Conservation (phyloP, 2,888 invertebrate genomes). For the Pantelozetes paolii region DNA sequence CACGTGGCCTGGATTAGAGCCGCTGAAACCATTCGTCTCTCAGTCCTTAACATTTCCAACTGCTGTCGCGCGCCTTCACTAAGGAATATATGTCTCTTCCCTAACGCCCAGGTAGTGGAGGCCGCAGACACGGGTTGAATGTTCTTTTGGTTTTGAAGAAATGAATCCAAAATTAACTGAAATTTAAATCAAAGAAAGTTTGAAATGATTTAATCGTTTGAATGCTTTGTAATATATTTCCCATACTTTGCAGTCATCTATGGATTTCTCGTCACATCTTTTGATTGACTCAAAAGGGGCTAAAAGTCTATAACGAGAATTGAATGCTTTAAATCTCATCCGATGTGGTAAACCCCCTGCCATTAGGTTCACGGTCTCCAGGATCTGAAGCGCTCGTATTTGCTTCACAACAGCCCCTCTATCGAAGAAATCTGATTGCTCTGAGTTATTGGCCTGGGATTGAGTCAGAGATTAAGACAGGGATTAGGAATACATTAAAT, state of each 20-base stretch:
- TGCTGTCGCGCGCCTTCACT: slow-evolving; percentile 89
- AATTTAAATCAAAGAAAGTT: slow-evolving; percentile 29
- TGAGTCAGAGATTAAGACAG: background rate
- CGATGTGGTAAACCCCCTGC: slow-evolving; percentile 90
- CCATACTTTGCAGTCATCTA: slow-evolving; percentile 61
- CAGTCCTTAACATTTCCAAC: slow-evolving; percentile 72
- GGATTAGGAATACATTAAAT: background rate
- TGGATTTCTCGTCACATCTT: slow-evolving; percentile 56
- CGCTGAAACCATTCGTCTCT: slow-evolving; percentile 72
- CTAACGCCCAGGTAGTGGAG: slow-evolving; percentile 81
- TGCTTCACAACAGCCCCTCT: slow-evolving; percentile 76
- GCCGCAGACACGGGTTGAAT: slow-evolving; percentile 54
- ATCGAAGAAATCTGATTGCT: slow-evolving; percentile 77
- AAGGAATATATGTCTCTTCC: slow-evolving; percentile 86
- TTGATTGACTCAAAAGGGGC: slow-evolving; percentile 65
- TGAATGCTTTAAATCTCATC: slow-evolving; percentile 89
- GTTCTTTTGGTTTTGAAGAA: slow-evolving; percentile 54
- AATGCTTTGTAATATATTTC: background rate
- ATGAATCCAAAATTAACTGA: slow-evolving; percentile 66
- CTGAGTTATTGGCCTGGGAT: slow-evolving; percentile 67
- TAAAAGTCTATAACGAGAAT: slow-evolving; percentile 74
- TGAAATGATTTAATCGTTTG: background rate
- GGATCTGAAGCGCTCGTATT: slow-evolving; percentile 80
- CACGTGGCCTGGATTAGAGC: slow-evolving; percentile 76
- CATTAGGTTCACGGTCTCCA: slow-evolving; percentile 92